These are phyloP conservation scores for Leptarthrus brevirostris DNA, from an alignment of 2,888 invertebrate species.

Conservation along the genomic window DNA sequence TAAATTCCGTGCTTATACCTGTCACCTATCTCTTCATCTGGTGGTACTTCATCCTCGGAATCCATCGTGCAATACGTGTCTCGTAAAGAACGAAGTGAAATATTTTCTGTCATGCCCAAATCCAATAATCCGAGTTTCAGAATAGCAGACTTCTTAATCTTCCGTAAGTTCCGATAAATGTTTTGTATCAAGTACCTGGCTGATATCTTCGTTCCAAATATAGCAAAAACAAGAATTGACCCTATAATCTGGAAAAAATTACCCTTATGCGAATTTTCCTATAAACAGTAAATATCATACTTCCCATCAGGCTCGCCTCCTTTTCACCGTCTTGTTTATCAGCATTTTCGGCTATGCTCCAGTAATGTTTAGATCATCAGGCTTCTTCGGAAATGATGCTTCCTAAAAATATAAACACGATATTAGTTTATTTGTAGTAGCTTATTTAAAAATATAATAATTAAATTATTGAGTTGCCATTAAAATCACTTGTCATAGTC, in stretches of 20 bases:
- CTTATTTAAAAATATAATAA: too few species aligned
- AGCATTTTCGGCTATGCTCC: too few species aligned
- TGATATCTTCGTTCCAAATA: constrained; percentile 96
- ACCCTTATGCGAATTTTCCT: constrained; percentile 98
- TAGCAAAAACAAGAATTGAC: constrained; percentile 98
- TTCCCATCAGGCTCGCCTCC: too few species aligned
- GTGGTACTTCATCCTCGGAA: constrained; percentile 78
- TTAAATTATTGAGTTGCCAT: too few species aligned
- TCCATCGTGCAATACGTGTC: constrained; percentile 96
- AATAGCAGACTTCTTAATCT: constrained; percentile 87
- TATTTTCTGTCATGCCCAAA: constrained; percentile 95
- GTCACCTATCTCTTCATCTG: constrained; percentile 22
- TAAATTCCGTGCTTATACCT: not conserved
- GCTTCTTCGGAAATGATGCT: too few species aligned
- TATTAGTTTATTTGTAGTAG: too few species aligned
- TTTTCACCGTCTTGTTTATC: too few species aligned
- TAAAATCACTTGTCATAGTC: too few species aligned
- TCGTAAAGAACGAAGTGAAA: constrained; percentile 95
- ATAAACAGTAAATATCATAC: too few species aligned
- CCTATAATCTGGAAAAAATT: constrained; percentile 97
- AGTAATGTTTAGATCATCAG: too few species aligned
- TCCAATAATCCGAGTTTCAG: constrained; percentile 83
- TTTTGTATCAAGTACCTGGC: constrained; percentile 93
- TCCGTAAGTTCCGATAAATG: constrained; percentile 93
- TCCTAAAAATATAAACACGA: too few species aligned